Evolutionary conservation across 2,113 vertebrate genomes (phyloP).

Genomic region (Psophia crepitans): DNA sequence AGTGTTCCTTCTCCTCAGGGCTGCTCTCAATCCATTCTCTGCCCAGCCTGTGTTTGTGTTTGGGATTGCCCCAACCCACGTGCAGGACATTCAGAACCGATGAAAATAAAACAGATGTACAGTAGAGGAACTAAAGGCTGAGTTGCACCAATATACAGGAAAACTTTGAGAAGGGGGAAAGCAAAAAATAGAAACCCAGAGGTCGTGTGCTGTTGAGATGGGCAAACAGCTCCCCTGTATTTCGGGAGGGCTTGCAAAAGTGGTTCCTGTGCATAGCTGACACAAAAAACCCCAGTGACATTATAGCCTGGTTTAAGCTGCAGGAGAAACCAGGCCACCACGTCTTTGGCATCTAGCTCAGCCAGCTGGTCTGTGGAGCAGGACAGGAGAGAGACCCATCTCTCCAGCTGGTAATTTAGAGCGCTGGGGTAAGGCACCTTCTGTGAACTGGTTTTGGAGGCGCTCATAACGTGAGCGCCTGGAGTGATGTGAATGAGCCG

Average conservation of each 20-base stretch:
- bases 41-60: no score
- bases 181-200: background rate
- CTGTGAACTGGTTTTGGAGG: background rate
- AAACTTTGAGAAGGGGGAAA: background rate
- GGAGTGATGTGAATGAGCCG: background rate
- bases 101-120: background rate
- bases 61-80: no score
- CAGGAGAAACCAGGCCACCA: background rate
- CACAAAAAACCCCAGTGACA: background rate
- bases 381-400: background rate
- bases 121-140: background rate
- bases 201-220: background rate
- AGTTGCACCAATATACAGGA: background rate
- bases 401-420: background rate
- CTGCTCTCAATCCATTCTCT: no score
- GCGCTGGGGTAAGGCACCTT: background rate
- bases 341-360: background rate
- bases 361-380: background rate
- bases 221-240: background rate
- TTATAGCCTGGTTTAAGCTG: background rate
- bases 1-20: no score
- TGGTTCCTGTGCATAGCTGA: background rate
- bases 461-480: rapidly evolving
- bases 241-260: background rate
- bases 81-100: background rate